These are phyloP conservation scores for Xanthia togata DNA, from an alignment of 2,888 invertebrate genomes.

Conservation along the genomic window DNA sequence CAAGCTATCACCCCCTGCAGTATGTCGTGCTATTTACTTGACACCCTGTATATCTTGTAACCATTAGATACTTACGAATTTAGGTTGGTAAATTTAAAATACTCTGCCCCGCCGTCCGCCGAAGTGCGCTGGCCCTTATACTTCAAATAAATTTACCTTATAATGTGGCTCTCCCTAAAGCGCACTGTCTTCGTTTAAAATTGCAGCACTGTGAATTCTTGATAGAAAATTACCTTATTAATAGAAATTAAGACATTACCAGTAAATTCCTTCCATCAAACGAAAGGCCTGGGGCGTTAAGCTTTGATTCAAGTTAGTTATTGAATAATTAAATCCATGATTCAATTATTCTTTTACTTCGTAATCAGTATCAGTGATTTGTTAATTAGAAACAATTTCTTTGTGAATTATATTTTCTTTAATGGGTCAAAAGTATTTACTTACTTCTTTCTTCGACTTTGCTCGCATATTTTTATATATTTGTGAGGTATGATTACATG, in stretches of 20 bases:
- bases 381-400: conserved; percentile 2
- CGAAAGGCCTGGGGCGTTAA: conserved; percentile 20
- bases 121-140: no score
- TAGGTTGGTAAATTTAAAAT: no score
- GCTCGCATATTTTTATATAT: neutral
- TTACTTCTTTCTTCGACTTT: no score
- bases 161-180: no score
- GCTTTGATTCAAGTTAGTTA: conserved; percentile 34
- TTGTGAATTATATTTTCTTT: conserved; percentile 27
- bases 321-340: conserved; percentile 6
- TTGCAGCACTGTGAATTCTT: neutral
- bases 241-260: conserved; percentile 10
- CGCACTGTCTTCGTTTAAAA: neutral
- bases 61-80: no score
- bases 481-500: no score
- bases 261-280: conserved; percentile 23
- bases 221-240: neutral
- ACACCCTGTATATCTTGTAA: no score
- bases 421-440: neutral
- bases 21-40: no score
- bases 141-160: neutral
- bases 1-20: no score
- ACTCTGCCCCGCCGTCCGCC: no score
- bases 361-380: conserved; percentile 4
- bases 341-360: conserved; percentile 5